Percentiles rank a stretch among this genome's conserved stretches.
Evolutionary conservation across 2,797 vertebrate genomes (phyloP).

Genomic region (Anniella stebbinsi): DNA sequence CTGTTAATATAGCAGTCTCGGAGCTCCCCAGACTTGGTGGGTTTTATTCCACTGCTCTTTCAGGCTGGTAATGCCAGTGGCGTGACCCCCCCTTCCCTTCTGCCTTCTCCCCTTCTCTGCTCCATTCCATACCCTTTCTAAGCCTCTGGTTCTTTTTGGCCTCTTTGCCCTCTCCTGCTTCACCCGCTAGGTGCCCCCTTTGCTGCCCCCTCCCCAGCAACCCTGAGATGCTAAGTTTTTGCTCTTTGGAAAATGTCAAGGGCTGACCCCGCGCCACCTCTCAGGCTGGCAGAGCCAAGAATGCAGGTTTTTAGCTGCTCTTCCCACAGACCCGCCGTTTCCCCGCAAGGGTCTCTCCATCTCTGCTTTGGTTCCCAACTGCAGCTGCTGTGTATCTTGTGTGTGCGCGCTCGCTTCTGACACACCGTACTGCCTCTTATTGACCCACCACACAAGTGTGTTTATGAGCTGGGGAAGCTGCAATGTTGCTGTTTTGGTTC

Average conservation of each 20-base stretch:
- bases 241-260: neutral
- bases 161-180: neutral
- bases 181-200: neutral
- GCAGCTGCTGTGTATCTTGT: neutral
- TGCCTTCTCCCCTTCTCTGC: neutral
- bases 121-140: neutral
- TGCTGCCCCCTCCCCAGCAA: no score
- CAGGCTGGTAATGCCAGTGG: neutral
- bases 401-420: neutral
- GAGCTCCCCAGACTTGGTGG: neutral
- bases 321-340: no score
- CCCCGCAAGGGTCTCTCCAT: neutral
- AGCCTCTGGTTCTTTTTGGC: neutral
- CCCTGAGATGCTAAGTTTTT: neutral
- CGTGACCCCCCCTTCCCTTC: no score
- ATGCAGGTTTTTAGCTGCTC: neutral
- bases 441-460: neutral
- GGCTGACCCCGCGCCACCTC: no score
- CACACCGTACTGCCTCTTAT: neutral
- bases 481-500: neutral
- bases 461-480: neutral
- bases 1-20: neutral
- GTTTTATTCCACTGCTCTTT: neutral
- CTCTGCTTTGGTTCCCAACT: neutral
- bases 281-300: no score